Conservation (phyloP, 2,888 invertebrate genomes). For the Hirtodrosophila confusa region DNA sequence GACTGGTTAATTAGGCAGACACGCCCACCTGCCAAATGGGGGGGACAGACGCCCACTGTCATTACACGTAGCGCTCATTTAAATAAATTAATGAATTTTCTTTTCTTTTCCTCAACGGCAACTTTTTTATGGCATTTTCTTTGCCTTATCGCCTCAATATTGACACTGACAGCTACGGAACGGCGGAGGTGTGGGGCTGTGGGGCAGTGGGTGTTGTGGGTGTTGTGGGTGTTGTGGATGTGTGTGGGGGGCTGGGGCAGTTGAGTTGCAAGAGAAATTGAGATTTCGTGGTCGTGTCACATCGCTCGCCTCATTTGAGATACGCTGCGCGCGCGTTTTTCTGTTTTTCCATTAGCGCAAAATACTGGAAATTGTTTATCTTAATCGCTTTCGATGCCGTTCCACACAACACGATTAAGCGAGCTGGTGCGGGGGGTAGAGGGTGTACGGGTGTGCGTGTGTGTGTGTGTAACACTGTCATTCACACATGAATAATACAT, state of each 20-base stretch:
- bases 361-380: slow-evolving; percentile 70
- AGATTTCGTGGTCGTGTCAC: slow-evolving; percentile 68
- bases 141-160: slow-evolving; percentile 70
- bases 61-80: slow-evolving; percentile 72
- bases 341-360: slow-evolving; percentile 63
- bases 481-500: slow-evolving; percentile 42
- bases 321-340: slow-evolving; percentile 15
- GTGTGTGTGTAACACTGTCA: slow-evolving; percentile 23
- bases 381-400: slow-evolving; percentile 64
- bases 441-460: neutral
- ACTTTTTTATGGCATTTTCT: slow-evolving; percentile 62
- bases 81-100: slow-evolving; percentile 74
- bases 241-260: neutral
- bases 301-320: slow-evolving; percentile 65
- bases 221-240: too few relatives aligned
- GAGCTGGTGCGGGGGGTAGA: neutral
- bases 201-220: too few relatives aligned
- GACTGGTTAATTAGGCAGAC: slow-evolving; percentile 62
- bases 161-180: slow-evolving; percentile 47
- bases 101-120: slow-evolving; percentile 15
- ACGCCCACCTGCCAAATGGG: slow-evolving; percentile 42
- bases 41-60: slow-evolving; percentile 52
- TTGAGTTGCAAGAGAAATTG: slow-evolving; percentile 34
- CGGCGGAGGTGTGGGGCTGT: neutral
- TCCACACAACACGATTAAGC: slow-evolving; percentile 13